Percentiles rank a stretch among this genome's conserved stretches.
These are phyloP conservation scores for Calvadosia cruxmelitensis DNA, from an alignment of 30 jellyfish, hydroid and myxozoan species.

Conservation along the genomic window DNA sequence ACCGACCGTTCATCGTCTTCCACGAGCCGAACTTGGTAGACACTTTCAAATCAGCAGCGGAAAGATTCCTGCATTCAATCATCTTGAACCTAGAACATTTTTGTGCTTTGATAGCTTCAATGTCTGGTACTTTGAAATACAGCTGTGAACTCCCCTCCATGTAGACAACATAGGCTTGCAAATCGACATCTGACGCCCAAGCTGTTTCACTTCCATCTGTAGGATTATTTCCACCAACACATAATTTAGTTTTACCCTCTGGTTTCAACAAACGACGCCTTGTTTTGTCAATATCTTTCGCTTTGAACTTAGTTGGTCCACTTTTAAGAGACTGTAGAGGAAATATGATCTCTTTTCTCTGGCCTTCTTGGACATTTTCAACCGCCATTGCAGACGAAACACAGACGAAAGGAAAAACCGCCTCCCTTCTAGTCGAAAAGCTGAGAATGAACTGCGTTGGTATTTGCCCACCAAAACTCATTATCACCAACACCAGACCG, in stretches of 20 bases:
- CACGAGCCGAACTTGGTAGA: slow-evolving; percentile 90
- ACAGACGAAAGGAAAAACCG: background rate
- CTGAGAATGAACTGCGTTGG: background rate
- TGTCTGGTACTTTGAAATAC: slow-evolving; percentile 58
- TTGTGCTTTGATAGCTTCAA: slow-evolving; percentile 6
- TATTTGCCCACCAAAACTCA: slow-evolving; percentile 1
- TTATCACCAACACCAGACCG: no score
- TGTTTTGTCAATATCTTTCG: background rate
- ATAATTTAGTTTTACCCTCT: background rate
- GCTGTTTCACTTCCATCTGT: background rate
- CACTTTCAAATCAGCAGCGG: slow-evolving; percentile 93
- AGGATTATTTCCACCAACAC: background rate
- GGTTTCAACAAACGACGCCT: background rate
- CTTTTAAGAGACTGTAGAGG: background rate
- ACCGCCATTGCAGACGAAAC: background rate
- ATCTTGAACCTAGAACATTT: slow-evolving; percentile 10
- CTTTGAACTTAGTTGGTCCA: background rate
- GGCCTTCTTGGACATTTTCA: background rate
- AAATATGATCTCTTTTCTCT: background rate
- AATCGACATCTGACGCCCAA: background rate
- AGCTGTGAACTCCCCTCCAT: slow-evolving; percentile 38
- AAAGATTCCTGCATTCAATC: slow-evolving; percentile 73
- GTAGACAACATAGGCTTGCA: slow-evolving; percentile 13
- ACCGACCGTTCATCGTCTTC: slow-evolving; percentile 73
- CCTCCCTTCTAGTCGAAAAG: background rate